phyloP scores from a whole-genome alignment of 2,113 vertebrate genomes.

The Callospermophilus lateralis region DNA sequence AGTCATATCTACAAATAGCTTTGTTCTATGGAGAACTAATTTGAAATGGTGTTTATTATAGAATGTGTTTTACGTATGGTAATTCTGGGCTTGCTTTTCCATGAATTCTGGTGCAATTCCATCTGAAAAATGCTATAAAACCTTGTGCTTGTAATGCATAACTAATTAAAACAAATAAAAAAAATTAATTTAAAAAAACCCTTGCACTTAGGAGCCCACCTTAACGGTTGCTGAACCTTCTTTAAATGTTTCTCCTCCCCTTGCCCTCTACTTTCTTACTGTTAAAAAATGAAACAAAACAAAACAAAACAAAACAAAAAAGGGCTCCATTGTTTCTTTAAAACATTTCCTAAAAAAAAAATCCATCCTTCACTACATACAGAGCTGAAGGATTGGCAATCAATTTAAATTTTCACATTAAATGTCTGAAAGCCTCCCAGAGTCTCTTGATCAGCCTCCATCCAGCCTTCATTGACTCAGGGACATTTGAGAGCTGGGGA shows the following conservation, averaged over 20 bases:
- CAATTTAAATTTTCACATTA: slow-evolving; percentile 65
- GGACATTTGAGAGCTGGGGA: background rate
- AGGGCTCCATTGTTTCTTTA: background rate
- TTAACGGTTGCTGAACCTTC: background rate
- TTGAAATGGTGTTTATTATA: background rate
- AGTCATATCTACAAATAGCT: slow-evolving; percentile 19
- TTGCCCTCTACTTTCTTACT: background rate
- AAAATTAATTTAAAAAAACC: background rate
- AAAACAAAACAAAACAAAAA: background rate
- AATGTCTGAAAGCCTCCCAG: slow-evolving; percentile 25
- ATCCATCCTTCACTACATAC: slow-evolving; percentile 19
- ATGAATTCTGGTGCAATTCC: background rate
- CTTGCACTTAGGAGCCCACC: background rate
- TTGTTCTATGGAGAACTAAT: background rate
- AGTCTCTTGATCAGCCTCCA: background rate
- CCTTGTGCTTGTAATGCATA: background rate
- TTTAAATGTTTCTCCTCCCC: background rate
- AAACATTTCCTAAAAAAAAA: background rate
- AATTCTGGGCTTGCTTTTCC: background rate
- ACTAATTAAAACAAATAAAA: no score
- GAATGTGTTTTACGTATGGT: background rate
- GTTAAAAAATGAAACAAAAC: background rate
- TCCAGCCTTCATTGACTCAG: slow-evolving; percentile 14
- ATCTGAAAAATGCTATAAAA: background rate
- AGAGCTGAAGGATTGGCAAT: slow-evolving; percentile 55